Percentiles rank a stretch among this genome's conserved stretches.
Evolutionary conservation across 2,888 invertebrate species (phyloP).

Genomic region (Hoplodrina blanda): DNA sequence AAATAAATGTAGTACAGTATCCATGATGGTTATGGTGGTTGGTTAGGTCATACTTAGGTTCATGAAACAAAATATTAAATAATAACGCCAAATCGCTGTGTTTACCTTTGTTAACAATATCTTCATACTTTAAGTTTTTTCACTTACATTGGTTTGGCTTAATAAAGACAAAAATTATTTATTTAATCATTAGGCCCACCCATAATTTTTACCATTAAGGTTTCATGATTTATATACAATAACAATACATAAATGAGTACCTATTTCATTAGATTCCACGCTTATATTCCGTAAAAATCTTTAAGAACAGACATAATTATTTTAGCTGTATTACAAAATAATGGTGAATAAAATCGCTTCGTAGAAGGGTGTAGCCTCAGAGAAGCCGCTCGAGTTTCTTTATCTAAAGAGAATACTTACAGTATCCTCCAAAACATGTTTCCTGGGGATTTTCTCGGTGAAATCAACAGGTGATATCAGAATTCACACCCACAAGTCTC

Average conservation of each 20-base stretch:
- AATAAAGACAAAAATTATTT: background rate
- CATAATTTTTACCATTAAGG: too few relatives aligned
- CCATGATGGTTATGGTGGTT: background rate
- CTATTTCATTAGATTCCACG: background rate
- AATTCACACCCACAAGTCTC: constrained; percentile 78
- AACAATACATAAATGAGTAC: background rate
- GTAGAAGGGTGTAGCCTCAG: background rate
- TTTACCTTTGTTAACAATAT: background rate
- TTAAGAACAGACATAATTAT: background rate
- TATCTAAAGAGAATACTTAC: constrained; percentile 76
- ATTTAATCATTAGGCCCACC: background rate
- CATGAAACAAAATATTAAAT: background rate
- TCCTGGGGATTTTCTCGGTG: constrained; percentile 75
- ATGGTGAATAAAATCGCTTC: constrained; percentile 5
- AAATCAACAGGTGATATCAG: constrained; percentile 88
- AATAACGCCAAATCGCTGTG: background rate
- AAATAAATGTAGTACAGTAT: background rate
- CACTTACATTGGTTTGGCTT: background rate
- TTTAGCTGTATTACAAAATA: background rate
- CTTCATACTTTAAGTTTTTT: background rate
- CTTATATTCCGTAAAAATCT: background rate
- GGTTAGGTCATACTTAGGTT: background rate
- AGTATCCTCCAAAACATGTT: constrained; percentile 85
- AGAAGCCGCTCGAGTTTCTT: constrained; percentile 20
- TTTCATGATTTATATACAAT: background rate